Base-by-base conservation (phyloP, 2,888 invertebrate species). In the Machimus atricapillus region DNA sequence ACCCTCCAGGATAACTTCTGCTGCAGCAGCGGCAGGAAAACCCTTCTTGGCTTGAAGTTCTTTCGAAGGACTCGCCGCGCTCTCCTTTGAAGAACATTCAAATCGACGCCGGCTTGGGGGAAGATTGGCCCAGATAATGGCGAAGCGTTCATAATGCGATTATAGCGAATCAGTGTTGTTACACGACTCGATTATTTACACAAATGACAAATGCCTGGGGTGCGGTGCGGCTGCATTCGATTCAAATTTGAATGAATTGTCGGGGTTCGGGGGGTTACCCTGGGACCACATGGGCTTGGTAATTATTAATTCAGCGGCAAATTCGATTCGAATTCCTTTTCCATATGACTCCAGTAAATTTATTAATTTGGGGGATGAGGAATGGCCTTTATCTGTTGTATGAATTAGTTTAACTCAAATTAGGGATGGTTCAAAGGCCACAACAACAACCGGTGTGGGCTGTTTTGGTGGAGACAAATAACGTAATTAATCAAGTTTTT, bases 71-170 rank as follows among this genome's bases (percentile, higher is more conserved):
- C 19, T 58, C 40, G 5, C 16, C n/a, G 77, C 14, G 27, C 3
- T 23, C 19, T 14, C 0, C 27, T 46, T 46, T 52, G 66, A 66
- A 27, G 66, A 12, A 27, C 66, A 14, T 46, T 23, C 27, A 52
- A 79, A 27, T 8, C 31, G 58, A 23, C 58, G 58, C 58, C 19
- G 46, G 46, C 19, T n/a, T 79, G 27, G 31, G 79, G 79, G 79
- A 78, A 79, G 79, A 79, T 79, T 27, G 27, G 34, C 12, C 31
- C 31, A 83, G 43, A 83, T 85, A 87, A 78, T 31, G 79, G 46
- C 74, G 79, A 87, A 87, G 85, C 86, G 86, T 87, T 87, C 86
- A 83, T 77, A 87, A 87, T 86, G 86, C 74, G 83, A 87, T 87
- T 85, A 87, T 23, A 85, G 58, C 87, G 87, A 87, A 78, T 86